Evolutionary conservation across 2,797 vertebrate species (phyloP), one percentile per base, ranked within the genome.

Genomic region (Dermochelys coriacea): DNA sequence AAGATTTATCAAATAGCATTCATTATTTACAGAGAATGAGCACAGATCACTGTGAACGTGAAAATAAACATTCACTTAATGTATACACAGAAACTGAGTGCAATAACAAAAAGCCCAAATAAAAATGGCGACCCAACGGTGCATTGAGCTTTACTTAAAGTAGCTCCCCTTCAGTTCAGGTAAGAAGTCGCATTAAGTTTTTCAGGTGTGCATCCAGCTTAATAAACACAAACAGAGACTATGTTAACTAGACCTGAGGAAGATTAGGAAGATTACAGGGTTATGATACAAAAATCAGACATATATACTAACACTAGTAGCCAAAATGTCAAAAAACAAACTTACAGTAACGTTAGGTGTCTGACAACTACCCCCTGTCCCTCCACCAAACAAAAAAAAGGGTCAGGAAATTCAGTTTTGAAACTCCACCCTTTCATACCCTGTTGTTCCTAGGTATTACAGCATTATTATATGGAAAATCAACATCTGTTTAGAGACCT

Each of bases 41-140:
- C 93, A 50, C 95, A 97, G 98, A 98, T 97, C 96, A 96, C 95
- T 91, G 81, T 97, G 96, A 97, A 98, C 96, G 61, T 77, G 94
- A 95, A 81, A 95, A 97, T 77, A 77, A 91, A 97, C 88, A 54
- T 96, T 97, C 90, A 93, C 88, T 95, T 89, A 82, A 96, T 54
- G 89, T 92, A 83, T 90, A 97, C 93, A 93, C 80, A 92, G 96
- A 97, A 80, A 95, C 4, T 50, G 97, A 98, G 98, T 98, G 98
- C 98, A 98, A 98, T 95, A 95, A 90, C 93, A 84, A 82, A 74
- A n/a, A 85, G 88, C 18, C 14, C 18, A 64, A 64, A 68, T n/a
- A 71, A 6, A 82, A 64, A 75, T 10, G 59, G 85, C 50, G 85
- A 80, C 74, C 93, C 84, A n/a, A 3, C 0, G 14, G 51, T 80